Evolutionary conservation across 2,797 vertebrate species (phyloP).

Genomic region (Argya squamiceps): DNA sequence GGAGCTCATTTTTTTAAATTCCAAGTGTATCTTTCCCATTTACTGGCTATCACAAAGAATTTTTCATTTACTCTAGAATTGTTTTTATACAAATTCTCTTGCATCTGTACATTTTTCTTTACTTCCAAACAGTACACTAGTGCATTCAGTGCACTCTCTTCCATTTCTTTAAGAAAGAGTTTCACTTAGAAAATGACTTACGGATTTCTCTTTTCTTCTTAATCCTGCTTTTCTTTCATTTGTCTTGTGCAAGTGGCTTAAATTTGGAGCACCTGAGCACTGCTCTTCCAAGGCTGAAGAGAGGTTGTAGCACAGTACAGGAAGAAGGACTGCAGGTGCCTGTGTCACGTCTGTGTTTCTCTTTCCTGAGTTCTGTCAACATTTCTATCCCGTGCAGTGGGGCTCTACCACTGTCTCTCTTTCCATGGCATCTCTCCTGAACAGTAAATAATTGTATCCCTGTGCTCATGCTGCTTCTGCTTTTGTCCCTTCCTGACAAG

Average conservation of each 20-base stretch:
- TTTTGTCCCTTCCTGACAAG: neutral
- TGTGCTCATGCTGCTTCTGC: neutral
- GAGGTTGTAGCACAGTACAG: neutral
- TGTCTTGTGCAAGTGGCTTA: neutral
- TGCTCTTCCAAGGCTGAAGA: neutral
- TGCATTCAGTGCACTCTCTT: neutral
- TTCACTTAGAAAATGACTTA: neutral
- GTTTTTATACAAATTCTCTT: neutral
- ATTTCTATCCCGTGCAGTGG: neutral
- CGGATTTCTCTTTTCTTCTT: neutral
- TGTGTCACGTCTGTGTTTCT: neutral
- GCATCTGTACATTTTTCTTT: neutral
- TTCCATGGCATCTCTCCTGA: neutral
- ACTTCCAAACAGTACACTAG: neutral
- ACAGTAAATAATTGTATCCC: neutral
- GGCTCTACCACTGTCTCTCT: neutral
- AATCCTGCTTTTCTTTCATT: neutral
- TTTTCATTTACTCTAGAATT: neutral
- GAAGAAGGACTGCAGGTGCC: neutral
- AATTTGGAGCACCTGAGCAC: neutral
- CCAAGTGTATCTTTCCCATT: neutral
- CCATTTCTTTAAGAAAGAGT: neutral
- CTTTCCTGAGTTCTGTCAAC: neutral
- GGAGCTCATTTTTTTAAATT: neutral
- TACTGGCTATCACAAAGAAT: neutral